phyloP scores from a whole-genome alignment of 2,888 invertebrate genomes.

The Cryptocheilus praepositus region DNA sequence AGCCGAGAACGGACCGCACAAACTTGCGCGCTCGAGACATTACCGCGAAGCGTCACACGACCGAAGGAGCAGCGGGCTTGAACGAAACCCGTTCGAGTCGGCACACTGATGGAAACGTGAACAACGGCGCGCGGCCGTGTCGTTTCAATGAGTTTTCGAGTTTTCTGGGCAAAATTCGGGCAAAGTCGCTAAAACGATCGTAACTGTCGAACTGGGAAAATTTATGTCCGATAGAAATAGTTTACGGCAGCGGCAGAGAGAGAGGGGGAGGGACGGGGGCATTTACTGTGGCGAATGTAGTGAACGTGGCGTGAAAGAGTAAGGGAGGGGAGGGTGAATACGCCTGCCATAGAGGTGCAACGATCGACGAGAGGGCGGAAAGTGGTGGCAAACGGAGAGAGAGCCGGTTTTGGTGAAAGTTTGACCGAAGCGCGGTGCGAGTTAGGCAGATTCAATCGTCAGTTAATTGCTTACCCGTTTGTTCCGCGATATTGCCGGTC shows the following conservation, averaged over 20 bases:
- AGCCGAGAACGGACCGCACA: background rate
- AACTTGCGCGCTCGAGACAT: background rate
- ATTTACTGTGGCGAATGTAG: too few species aligned
- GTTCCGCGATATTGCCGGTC: constrained; percentile 58
- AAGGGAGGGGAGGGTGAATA: constrained; percentile 20
- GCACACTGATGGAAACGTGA: background rate
- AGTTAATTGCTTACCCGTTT: constrained; percentile 66
- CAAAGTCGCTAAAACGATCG: constrained; percentile 30
- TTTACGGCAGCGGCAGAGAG: constrained; percentile 45
- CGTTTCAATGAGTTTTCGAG: constrained; percentile 41
- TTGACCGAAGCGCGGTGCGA: constrained; percentile 32
- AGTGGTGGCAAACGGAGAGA: background rate
- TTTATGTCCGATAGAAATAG: constrained; percentile 64
- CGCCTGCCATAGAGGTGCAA: constrained; percentile 7
- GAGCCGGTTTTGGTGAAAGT: constrained; percentile 29
- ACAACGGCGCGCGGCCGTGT: background rate
- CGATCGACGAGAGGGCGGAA: constrained; percentile 20
- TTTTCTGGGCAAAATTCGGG: constrained; percentile 44
- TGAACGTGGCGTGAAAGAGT: background rate
- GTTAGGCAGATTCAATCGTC: constrained; percentile 64
- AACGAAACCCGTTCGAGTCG: background rate
- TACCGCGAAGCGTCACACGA: background rate
- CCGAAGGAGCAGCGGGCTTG: too few species aligned
- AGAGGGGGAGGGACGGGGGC: constrained; percentile 19
- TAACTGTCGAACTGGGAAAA: constrained; percentile 46